These are phyloP conservation scores for Balanococcus diminutus DNA, from an alignment of 2,888 invertebrate species.

Conservation along the genomic window DNA sequence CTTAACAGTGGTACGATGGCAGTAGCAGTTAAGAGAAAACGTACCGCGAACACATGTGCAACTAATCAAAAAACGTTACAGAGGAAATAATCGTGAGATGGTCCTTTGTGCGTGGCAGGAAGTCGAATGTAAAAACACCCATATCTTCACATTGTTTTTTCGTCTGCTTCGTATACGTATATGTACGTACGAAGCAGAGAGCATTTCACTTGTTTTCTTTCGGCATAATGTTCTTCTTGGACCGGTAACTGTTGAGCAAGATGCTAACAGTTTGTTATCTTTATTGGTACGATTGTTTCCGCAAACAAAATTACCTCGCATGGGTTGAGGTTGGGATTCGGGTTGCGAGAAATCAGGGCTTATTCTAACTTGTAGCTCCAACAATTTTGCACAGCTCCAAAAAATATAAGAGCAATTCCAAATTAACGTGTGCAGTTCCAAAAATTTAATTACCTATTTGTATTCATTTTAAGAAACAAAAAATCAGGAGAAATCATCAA, in stretches of 20 bases:
- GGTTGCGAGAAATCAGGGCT: too few relatives aligned
- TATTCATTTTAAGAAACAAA: too few relatives aligned
- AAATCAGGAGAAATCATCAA: too few relatives aligned
- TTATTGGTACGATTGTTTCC: not conserved
- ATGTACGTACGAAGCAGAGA: not conserved
- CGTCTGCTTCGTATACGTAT: not conserved
- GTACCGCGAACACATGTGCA: slow-evolving; percentile 49
- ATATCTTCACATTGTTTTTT: slow-evolving; percentile 51
- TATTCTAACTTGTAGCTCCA: too few relatives aligned
- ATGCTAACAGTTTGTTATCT: too few relatives aligned
- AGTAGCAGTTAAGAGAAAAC: not conserved
- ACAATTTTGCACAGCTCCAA: too few relatives aligned
- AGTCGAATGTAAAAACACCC: slow-evolving; percentile 50
- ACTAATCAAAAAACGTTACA: slow-evolving; percentile 48
- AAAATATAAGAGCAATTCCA: too few relatives aligned
- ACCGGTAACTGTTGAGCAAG: not conserved
- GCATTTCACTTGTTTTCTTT: not conserved
- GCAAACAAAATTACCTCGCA: not conserved
- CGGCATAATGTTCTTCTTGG: not conserved
- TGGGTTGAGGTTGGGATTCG: too few relatives aligned
- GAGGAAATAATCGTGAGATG: slow-evolving; percentile 52
- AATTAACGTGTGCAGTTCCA: too few relatives aligned
- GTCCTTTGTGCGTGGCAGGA: slow-evolving; percentile 52
- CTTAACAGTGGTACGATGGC: not conserved
- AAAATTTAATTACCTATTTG: too few relatives aligned